Conservation (phyloP, 1,140 invertebrate species). For the Cepaea nemoralis region DNA sequence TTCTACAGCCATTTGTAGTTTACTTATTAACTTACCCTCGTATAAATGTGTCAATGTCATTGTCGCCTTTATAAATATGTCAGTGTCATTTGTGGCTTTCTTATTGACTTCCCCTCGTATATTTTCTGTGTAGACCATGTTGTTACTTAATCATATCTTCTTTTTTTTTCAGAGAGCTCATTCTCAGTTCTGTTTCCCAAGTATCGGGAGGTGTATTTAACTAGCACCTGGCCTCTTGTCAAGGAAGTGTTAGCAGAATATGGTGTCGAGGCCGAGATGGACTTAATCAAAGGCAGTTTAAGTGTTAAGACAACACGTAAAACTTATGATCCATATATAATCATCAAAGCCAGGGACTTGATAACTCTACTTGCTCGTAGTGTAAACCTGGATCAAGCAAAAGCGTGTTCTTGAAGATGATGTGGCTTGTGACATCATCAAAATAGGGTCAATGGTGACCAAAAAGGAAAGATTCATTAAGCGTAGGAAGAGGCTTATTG, state of each 20-base stretch:
- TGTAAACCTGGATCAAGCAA: slow-evolving; percentile 93
- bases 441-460: slow-evolving; percentile 90
- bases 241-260: slow-evolving; percentile 81
- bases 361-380: slow-evolving; percentile 95
- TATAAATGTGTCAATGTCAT: too few species aligned
- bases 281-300: slow-evolving; percentile 95
- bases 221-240: slow-evolving; percentile 95
- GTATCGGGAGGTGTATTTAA: slow-evolving; percentile 96
- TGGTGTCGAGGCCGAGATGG: slow-evolving; percentile 89
- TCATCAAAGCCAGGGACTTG: slow-evolving; percentile 96
- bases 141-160: not conserved
- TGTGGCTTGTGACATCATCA: slow-evolving; percentile 94
- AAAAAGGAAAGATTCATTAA: slow-evolving; percentile 98
- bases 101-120: too few species aligned
- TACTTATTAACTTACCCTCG: too few species aligned
- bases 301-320: slow-evolving; percentile 94
- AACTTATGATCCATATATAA: slow-evolving; percentile 98
- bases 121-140: too few species aligned
- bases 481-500: slow-evolving; percentile 92
- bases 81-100: too few species aligned
- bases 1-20: too few species aligned
- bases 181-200: slow-evolving; percentile 88
- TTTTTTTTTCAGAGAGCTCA: slow-evolving; percentile 77
- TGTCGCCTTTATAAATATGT: too few species aligned
- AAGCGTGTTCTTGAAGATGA: slow-evolving; percentile 84